phyloP scores from a whole-genome alignment of 2,888 invertebrate genomes.

The Tortricodes alternella region DNA sequence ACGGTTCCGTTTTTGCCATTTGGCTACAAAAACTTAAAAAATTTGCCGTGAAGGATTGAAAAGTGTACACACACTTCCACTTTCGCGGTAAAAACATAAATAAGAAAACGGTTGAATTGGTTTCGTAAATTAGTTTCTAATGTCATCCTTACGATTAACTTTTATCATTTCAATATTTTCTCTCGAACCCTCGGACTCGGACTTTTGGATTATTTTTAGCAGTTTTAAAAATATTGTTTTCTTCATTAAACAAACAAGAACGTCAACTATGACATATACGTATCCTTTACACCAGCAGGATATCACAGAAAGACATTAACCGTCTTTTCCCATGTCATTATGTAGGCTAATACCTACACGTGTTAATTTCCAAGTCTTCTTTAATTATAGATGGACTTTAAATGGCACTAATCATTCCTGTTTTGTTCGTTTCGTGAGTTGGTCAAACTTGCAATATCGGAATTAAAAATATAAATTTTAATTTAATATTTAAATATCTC shows the following conservation, averaged over 20 bases:
- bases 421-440: neutral
- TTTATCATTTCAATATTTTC: no score
- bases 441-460: constrained; percentile 3
- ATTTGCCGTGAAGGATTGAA: no score
- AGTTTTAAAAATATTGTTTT: neutral
- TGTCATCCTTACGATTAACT: no score
- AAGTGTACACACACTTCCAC: no score
- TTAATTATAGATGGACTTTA: constrained; percentile 3
- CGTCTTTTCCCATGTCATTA: constrained; percentile 2
- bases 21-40: no score
- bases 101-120: no score
- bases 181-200: no score
- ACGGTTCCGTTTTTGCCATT: no score
- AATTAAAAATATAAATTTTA: neutral
- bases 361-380: constrained; percentile 10
- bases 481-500: neutral
- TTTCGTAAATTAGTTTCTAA: no score
- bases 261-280: neutral
- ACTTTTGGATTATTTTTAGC: no score
- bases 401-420: constrained; percentile 7
- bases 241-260: neutral
- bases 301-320: neutral
- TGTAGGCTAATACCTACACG: neutral
- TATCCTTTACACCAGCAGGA: neutral
- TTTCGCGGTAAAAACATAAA: no score